A percentile compares a stretch with the other conserved stretches of the same genome.
Evolutionary conservation across 2,113 vertebrate species (phyloP).

Genomic region (Osmerus mordax): DNA sequence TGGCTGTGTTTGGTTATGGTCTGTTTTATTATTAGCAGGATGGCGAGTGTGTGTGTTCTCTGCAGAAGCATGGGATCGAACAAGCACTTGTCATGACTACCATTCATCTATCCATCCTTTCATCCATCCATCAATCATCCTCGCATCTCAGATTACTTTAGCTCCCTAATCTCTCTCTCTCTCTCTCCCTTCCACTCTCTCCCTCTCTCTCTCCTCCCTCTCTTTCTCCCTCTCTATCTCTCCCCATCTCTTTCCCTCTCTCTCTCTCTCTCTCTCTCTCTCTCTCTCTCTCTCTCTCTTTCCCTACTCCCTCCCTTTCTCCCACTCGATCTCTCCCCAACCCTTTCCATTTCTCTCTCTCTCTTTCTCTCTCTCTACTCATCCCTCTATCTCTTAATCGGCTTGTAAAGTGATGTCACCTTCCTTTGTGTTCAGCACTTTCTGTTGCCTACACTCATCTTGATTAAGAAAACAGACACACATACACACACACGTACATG

Average conservation of each 20-base stretch:
- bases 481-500: too few species aligned
- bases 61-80: background rate
- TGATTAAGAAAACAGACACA: conserved; percentile 83
- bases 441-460: conserved; percentile 82
- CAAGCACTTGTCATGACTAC: background rate
- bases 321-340: too few species aligned
- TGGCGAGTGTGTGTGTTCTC: too few species aligned
- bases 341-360: conserved; percentile 8
- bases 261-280: conserved; percentile 21
- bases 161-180: background rate
- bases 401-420: conserved; percentile 82
- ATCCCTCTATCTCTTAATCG: conserved; percentile 62
- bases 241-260: too few species aligned
- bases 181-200: too few species aligned
- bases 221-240: too few species aligned
- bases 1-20: too few species aligned
- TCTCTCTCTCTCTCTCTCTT: conserved; percentile 49
- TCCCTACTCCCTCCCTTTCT: too few species aligned
- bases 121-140: background rate
- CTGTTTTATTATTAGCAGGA: too few species aligned
- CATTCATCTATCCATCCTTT: background rate
- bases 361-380: conserved; percentile 12
- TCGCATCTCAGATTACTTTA: background rate
- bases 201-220: too few species aligned
- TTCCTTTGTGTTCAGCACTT: conserved; percentile 84